Evolutionary conservation across 2,888 invertebrate species (phyloP).

Genomic region (Dioctria linearis): DNA sequence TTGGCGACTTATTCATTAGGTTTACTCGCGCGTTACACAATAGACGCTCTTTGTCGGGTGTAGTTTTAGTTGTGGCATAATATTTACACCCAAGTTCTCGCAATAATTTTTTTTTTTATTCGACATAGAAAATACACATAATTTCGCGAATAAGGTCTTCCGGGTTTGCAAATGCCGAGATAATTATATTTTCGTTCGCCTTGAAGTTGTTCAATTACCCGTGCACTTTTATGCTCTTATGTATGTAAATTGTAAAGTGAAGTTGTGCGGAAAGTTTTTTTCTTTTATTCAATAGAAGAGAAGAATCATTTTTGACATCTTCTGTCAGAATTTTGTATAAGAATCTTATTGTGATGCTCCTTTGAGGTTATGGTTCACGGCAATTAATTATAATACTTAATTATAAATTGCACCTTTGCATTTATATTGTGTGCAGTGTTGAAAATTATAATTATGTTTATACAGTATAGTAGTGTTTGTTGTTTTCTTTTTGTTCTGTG

Average conservation of each 20-base stretch:
- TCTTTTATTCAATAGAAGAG: background rate
- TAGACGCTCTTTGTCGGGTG: conserved; percentile 33
- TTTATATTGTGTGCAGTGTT: conserved; percentile 15
- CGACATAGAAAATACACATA: background rate
- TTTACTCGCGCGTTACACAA: conserved; percentile 37
- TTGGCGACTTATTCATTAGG: conserved; percentile 38
- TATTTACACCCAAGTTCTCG: conserved; percentile 36
- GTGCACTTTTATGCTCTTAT: background rate
- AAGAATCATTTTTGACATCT: conserved; percentile 4
- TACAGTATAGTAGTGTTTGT: background rate
- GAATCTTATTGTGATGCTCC: background rate
- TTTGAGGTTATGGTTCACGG: conserved; percentile 38
- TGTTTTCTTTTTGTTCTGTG: background rate
- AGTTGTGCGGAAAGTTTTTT: conserved; percentile 22
- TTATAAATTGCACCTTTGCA: conserved; percentile 19
- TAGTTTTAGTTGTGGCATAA: conserved; percentile 12
- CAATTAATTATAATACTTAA: background rate
- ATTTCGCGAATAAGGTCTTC: conserved; percentile 9
- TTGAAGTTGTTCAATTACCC: conserved; percentile 41
- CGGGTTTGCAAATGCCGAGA: conserved; percentile 6
- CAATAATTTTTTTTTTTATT: conserved; percentile 25
- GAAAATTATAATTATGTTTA: background rate
- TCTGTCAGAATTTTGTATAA: conserved; percentile 9
- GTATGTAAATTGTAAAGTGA: background rate
- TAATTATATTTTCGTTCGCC: background rate